Evolutionary conservation across 2,888 invertebrate species (phyloP).

Genomic region (Mallateleia sp.): DNA sequence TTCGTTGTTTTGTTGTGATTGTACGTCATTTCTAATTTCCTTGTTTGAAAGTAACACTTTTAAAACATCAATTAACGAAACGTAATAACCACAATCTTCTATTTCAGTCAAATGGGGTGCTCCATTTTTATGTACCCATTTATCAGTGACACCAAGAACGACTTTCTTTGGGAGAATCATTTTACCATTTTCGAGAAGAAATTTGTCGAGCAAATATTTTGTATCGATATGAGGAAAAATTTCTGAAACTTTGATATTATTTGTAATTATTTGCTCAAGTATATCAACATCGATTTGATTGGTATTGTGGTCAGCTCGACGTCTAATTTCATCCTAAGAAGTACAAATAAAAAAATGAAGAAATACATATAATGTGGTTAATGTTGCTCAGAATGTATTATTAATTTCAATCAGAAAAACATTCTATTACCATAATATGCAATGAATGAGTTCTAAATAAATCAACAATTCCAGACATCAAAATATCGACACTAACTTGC

Average conservation of each 20-base stretch:
- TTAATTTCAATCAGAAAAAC: too few species aligned
- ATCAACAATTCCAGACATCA: too few species aligned
- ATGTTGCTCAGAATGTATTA: too few species aligned
- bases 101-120: slow-evolving; percentile 24
- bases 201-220: slow-evolving; percentile 34
- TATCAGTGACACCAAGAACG: not conserved
- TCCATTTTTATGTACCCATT: slow-evolving; percentile 27
- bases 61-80: slow-evolving; percentile 68
- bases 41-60: slow-evolving; percentile 68
- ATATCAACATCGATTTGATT: not conserved
- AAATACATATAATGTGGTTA: too few species aligned
- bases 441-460: too few species aligned
- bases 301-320: not conserved
- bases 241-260: not conserved
- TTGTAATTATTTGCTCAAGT: slow-evolving; percentile 16
- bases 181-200: slow-evolving; percentile 14
- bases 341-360: too few species aligned
- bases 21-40: slow-evolving; percentile 53
- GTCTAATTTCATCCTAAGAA: slow-evolving; percentile 25
- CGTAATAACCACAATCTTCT: slow-evolving; percentile 59
- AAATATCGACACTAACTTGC: too few species aligned
- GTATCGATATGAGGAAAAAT: slow-evolving; percentile 21
- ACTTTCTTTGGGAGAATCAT: slow-evolving; percentile 24
- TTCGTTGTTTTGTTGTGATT: slow-evolving; percentile 42
- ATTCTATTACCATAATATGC: too few species aligned